These are phyloP conservation scores for Alaudala cheleensis DNA, from an alignment of 2,113 vertebrate species.

Conservation along the genomic window DNA sequence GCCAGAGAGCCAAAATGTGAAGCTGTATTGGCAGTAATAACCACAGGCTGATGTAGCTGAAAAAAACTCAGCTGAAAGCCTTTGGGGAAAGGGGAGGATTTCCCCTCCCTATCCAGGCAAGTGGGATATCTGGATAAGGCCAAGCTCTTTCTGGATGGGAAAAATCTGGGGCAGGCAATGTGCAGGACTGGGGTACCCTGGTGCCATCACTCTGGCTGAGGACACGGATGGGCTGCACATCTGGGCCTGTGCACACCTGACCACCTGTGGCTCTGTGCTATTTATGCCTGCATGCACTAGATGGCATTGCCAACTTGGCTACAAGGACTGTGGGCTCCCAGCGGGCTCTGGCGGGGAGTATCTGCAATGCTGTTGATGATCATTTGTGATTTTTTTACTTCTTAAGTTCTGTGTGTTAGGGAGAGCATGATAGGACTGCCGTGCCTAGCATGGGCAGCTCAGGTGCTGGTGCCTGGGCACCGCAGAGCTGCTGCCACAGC, in stretches of 20 bases:
- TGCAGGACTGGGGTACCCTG: background rate
- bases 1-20: too few relatives aligned
- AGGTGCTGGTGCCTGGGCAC: background rate
- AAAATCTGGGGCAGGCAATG: background rate
- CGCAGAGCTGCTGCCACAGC: background rate
- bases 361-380: background rate
- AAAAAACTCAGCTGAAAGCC: too few relatives aligned
- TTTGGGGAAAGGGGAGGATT: too few relatives aligned
- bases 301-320: constrained; percentile 75
- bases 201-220: background rate
- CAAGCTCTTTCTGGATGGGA: background rate
- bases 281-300: constrained; percentile 76
- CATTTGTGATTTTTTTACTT: background rate
- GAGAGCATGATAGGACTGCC: rapidly evolving
- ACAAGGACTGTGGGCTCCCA: background rate
- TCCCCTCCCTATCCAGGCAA: background rate
- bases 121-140: background rate
- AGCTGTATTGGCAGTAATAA: too few relatives aligned
- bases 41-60: too few relatives aligned
- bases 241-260: background rate
- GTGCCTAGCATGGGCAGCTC: rapidly evolving
- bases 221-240: background rate
- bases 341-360: rapidly evolving
- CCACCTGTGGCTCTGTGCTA: background rate
- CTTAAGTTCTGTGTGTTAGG: background rate